Evolutionary conservation across 2,113 vertebrate genomes (phyloP).

Genomic region (Gallinago paraguaiae): DNA sequence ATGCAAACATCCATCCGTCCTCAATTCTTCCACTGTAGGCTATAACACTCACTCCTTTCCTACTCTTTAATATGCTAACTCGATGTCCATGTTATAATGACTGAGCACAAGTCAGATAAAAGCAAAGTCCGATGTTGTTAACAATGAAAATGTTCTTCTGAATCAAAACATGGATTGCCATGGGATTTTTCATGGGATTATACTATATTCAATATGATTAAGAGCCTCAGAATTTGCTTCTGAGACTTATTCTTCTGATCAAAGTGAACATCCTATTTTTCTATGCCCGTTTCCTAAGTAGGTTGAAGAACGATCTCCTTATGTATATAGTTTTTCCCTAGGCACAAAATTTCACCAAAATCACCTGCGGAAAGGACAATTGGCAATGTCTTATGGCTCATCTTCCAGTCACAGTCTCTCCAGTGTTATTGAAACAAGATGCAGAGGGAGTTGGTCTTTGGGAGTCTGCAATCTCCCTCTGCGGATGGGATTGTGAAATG

Average conservation of each 20-base stretch:
- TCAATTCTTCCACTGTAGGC: background rate
- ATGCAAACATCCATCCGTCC: background rate
- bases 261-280: background rate
- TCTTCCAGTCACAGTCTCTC: background rate
- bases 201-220: background rate
- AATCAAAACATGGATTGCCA: background rate
- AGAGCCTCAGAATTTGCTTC: background rate
- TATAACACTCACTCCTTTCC: background rate
- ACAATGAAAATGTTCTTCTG: constrained; percentile 8
- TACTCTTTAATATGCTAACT: background rate
- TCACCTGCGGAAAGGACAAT: background rate
- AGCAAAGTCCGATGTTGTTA: constrained; percentile 4
- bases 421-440: background rate
- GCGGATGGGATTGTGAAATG: background rate
- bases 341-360: background rate
- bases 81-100: background rate
- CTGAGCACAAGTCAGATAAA: background rate
- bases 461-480: background rate
- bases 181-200: constrained; percentile 8
- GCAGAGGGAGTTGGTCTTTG: background rate
- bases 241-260: background rate
- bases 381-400: background rate
- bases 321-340: background rate
- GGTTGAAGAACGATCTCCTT: background rate
- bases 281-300: background rate